A percentile compares a stretch with the other conserved stretches of the same genome.
Evolutionary conservation across 2,113 vertebrate species (phyloP).

Genomic region (Haplotaxodon microlepis): DNA sequence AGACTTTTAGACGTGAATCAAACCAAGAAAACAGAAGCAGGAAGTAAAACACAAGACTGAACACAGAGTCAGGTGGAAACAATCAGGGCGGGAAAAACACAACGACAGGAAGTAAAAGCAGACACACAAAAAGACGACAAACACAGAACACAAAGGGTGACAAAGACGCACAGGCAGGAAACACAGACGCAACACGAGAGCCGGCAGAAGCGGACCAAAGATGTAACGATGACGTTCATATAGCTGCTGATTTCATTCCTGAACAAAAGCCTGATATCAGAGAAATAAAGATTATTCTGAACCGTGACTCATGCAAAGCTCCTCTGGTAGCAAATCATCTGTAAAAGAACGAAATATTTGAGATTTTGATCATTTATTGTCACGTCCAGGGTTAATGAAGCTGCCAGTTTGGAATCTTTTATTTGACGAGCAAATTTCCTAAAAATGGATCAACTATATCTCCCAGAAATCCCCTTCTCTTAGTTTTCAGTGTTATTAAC

Average conservation of each 20-base stretch:
- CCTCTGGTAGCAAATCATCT: background rate
- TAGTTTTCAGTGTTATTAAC: background rate
- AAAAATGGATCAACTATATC: background rate
- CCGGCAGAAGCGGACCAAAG: fast-evolving
- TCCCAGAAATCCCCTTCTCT: background rate
- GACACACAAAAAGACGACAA: background rate
- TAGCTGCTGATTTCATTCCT: background rate
- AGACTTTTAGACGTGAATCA: background rate
- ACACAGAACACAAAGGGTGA: background rate
- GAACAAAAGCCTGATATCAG: background rate
- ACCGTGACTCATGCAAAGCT: background rate
- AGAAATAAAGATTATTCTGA: background rate
- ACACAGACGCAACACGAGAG: background rate
- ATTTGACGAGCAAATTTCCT: background rate
- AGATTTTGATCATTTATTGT: fast-evolving
- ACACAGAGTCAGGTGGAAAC: background rate
- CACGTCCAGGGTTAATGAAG: fast-evolving
- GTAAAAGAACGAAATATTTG: fast-evolving
- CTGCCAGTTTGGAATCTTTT: background rate
- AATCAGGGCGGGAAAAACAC: background rate
- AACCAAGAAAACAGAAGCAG: background rate
- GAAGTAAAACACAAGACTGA: background rate
- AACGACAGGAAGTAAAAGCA: background rate
- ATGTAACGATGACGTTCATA: background rate
- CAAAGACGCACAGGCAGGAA: background rate